Evolutionary conservation across 1,140 invertebrate genomes (phyloP).

Genomic region (Drosophila pruinosa): DNA sequence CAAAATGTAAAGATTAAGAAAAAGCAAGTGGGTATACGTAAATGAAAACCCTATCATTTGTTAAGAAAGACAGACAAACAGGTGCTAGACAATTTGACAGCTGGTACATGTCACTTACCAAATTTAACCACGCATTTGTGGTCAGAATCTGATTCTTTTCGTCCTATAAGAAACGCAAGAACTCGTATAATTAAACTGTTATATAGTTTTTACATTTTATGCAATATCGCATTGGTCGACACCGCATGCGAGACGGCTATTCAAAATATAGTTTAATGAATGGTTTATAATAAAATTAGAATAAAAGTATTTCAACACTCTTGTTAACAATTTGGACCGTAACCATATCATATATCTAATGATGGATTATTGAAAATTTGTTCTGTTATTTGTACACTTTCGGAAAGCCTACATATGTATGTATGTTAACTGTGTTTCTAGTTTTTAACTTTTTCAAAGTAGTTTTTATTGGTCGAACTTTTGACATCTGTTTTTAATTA

Average conservation of each 20-base stretch:
- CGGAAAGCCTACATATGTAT: too few species aligned
- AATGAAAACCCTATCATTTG: constrained; percentile 31
- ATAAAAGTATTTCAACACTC: neutral
- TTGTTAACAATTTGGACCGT: neutral
- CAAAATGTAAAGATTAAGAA: constrained; percentile 33
- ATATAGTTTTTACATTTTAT: constrained; percentile 5
- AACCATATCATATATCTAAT: neutral
- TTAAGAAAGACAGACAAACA: constrained; percentile 49
- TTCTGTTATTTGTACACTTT: too few species aligned
- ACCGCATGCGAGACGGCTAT: neutral
- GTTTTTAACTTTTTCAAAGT: neutral
- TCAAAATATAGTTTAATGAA: neutral
- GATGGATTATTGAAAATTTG: too few species aligned
- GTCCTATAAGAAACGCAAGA: constrained; percentile 85
- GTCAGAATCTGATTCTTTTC: constrained; percentile 96
- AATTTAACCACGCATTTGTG: constrained; percentile 97
- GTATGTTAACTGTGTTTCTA: neutral
- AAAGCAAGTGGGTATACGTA: neutral
- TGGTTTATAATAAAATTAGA: neutral
- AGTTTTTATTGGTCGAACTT: neutral
- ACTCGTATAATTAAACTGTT: constrained; percentile 54
- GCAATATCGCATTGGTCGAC: neutral
- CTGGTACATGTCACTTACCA: constrained; percentile 93
- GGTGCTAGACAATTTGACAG: constrained; percentile 69
- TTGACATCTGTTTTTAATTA: neutral